These are phyloP conservation scores for Operophtera brumata DNA, from an alignment of 2,888 invertebrate species.

Conservation along the genomic window DNA sequence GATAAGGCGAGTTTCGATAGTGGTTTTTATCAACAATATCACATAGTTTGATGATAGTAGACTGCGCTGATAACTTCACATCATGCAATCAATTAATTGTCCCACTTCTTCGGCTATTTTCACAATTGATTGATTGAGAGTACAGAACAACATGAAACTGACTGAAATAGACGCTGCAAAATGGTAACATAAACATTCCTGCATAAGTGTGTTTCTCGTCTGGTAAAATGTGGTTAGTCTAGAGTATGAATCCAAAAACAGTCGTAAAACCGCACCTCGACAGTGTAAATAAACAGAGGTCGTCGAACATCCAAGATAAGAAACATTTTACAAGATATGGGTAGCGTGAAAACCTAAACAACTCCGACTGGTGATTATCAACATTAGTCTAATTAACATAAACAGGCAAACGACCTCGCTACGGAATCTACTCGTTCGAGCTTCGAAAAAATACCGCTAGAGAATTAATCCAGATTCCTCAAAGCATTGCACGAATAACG, in stretches of 20 bases:
- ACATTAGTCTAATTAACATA: slow-evolving; percentile 21
- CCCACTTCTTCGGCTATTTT: slow-evolving; percentile 10
- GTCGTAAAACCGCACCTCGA: slow-evolving; percentile 27
- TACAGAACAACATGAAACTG: background rate
- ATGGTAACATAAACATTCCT: background rate
- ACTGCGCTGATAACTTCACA: slow-evolving; percentile 3
- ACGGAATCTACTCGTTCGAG: slow-evolving; percentile 15
- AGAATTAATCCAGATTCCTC: slow-evolving; percentile 30
- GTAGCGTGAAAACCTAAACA: slow-evolving; percentile 25
- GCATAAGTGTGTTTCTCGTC: background rate
- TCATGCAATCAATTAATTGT: slow-evolving; percentile 12
- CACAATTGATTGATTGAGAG: slow-evolving; percentile 7
- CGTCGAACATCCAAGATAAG: slow-evolving; percentile 19
- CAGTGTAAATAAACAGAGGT: slow-evolving; percentile 29
- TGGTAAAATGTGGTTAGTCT: slow-evolving; percentile 10
- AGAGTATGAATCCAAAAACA: slow-evolving; percentile 10
- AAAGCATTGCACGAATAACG: slow-evolving; percentile 36
- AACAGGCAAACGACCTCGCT: slow-evolving; percentile 35
- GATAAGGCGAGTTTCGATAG: background rate
- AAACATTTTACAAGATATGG: slow-evolving; percentile 22
- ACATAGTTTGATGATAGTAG: slow-evolving; percentile 1
- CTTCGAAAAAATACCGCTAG: slow-evolving; percentile 11
- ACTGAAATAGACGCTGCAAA: too few relatives aligned
- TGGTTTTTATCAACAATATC: slow-evolving; percentile 1
- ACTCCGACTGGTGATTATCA: slow-evolving; percentile 25